These are phyloP conservation scores for Stomatorhinus ivindoensis DNA, from an alignment of 2,113 vertebrate genomes.

Conservation along the genomic window DNA sequence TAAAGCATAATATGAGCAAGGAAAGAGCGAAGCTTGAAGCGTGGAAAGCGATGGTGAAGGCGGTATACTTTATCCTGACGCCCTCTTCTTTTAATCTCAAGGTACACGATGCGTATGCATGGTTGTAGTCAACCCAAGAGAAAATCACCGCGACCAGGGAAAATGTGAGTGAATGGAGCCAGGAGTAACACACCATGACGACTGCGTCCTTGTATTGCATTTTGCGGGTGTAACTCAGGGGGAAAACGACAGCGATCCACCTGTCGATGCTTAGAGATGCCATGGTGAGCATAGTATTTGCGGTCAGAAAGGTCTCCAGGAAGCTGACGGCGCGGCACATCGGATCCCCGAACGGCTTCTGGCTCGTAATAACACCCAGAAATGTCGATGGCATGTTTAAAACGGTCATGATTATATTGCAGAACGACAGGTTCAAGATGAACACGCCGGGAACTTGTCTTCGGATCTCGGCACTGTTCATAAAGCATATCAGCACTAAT, in stretches of 20 bases:
- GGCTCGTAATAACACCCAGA: constrained; percentile 48
- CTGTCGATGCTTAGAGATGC: constrained; percentile 68
- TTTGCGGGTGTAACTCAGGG: constrained; percentile 65
- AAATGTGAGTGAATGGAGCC: constrained; percentile 63
- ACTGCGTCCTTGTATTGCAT: constrained; percentile 64
- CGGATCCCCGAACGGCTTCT: constrained; percentile 53
- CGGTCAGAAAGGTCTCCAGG: constrained; percentile 66
- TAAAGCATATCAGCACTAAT: constrained; percentile 67
- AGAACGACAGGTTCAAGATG: constrained; percentile 63
- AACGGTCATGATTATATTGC: constrained; percentile 65
- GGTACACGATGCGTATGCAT: constrained; percentile 61
- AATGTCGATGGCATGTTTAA: constrained; percentile 67
- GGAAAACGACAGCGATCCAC: constrained; percentile 71
- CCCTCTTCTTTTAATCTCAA: constrained; percentile 42
- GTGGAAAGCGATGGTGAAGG: constrained; percentile 66
- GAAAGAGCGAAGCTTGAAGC: constrained; percentile 60
- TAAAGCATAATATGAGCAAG: constrained; percentile 62
- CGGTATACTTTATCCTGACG: constrained; percentile 39
- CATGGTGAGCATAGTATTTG: constrained; percentile 68
- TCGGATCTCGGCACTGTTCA: constrained; percentile 61
- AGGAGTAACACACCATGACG: constrained; percentile 62
- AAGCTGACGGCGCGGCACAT: constrained; percentile 57
- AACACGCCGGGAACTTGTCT: constrained; percentile 64
- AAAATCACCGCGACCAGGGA: constrained; percentile 56
- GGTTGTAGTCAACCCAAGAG: constrained; percentile 64